Conservation (phyloP, 2,797 vertebrate genomes). For the Pipistrellus pipistrellus region DNA sequence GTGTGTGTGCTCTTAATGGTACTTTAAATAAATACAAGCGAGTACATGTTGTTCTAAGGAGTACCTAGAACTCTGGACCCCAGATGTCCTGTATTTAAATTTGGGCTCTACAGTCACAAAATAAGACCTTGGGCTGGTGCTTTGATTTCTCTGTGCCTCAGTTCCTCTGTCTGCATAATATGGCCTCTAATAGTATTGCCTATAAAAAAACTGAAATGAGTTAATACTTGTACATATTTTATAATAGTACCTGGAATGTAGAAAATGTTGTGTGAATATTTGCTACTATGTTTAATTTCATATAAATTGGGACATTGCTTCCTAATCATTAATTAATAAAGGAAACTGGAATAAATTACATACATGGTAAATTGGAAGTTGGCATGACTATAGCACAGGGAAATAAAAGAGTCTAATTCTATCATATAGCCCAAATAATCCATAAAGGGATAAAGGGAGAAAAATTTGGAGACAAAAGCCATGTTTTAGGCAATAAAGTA, state of each 20-base stretch:
- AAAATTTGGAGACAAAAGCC: not conserved
- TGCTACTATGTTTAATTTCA: not conserved
- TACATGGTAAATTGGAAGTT: not conserved
- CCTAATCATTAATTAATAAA: not conserved
- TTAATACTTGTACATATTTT: not conserved
- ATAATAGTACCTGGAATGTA: not conserved
- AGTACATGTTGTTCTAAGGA: too few species aligned
- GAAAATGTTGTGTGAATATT: not conserved
- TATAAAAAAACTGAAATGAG: not conserved
- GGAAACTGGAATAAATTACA: not conserved
- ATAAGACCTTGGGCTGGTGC: accelerated
- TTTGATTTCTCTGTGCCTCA: not conserved
- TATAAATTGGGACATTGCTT: not conserved
- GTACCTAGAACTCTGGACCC: not conserved
- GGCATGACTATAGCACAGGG: not conserved
- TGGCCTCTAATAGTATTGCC: not conserved
- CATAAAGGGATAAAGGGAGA: not conserved
- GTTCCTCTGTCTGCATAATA: not conserved
- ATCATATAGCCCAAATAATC: not conserved
- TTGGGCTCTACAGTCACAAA: not conserved
- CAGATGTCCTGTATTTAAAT: not conserved
- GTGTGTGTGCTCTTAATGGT: not conserved
- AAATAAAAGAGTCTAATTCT: not conserved
- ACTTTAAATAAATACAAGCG: not conserved
- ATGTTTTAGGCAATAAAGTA: not conserved